These are phyloP conservation scores for Malachius bipustulatus DNA, from an alignment of 2,888 invertebrate genomes.

Conservation along the genomic window DNA sequence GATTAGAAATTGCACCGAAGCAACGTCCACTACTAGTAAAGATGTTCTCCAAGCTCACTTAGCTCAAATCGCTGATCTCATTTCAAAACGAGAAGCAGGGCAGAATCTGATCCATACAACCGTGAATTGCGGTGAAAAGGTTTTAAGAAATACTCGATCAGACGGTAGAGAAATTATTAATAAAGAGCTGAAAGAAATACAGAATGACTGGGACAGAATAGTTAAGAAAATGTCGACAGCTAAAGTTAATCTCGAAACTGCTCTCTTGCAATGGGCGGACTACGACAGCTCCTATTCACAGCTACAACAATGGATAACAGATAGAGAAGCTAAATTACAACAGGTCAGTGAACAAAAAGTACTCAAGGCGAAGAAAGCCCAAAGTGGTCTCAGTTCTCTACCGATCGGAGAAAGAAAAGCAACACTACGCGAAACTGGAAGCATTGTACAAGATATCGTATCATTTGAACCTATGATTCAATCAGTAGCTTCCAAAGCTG, in stretches of 20 bases:
- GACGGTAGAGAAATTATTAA: conserved; percentile 83
- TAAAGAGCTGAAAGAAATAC: conserved; percentile 75
- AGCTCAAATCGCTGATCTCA: conserved; percentile 65
- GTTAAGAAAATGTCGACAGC: conserved; percentile 85
- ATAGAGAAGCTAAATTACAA: conserved; percentile 83
- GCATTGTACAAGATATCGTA: conserved; percentile 91
- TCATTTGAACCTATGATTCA: conserved; percentile 96
- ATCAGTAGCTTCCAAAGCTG: conserved; percentile 86
- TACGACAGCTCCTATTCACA: conserved; percentile 89
- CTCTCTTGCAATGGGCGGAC: conserved; percentile 88
- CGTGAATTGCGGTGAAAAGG: conserved; percentile 83
- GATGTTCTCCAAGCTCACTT: conserved; percentile 73
- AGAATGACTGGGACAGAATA: conserved; percentile 84
- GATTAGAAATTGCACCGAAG: conserved; percentile 68
- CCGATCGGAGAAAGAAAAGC: conserved; percentile 80
- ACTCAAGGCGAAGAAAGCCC: conserved; percentile 64
- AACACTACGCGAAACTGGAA: conserved; percentile 79
- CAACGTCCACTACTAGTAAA: conserved; percentile 64
- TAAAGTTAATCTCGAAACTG: conserved; percentile 82
- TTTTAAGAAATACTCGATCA: conserved; percentile 73
- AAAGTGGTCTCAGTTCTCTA: conserved; percentile 65
- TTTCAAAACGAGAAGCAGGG: conserved; percentile 73
- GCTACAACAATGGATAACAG: conserved; percentile 87
- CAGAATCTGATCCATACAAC: conserved; percentile 78
- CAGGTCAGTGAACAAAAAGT: conserved; percentile 81